Evolutionary conservation across 2,113 vertebrate species (phyloP).

Genomic region (Vulpes vulpes): DNA sequence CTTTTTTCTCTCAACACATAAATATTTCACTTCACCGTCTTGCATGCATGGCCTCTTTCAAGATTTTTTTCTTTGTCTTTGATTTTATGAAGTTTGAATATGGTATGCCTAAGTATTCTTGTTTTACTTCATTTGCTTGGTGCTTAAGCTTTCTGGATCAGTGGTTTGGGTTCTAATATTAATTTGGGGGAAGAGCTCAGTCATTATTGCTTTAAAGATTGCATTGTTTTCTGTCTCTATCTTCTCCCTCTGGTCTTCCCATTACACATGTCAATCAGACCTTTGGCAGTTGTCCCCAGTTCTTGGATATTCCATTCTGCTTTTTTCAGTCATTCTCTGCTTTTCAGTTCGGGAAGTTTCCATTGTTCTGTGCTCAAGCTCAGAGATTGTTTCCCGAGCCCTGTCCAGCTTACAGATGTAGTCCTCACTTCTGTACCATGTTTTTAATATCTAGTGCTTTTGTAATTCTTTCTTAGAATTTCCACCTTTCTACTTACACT

Average conservation of each 20-base stretch:
- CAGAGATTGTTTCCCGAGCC: not conserved
- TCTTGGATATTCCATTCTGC: not conserved
- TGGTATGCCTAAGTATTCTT: not conserved
- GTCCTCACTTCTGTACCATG: not conserved
- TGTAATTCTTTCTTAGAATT: not conserved
- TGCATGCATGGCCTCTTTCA: not conserved
- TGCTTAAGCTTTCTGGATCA: not conserved
- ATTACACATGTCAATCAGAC: not conserved
- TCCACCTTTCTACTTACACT: not conserved
- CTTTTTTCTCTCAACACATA: not conserved
- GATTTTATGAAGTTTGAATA: not conserved
- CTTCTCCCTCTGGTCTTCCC: not conserved
- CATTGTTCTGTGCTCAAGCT: not conserved
- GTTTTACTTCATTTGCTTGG: not conserved
- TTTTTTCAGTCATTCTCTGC: not conserved
- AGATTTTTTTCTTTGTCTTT: not conserved
- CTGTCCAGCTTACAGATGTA: not conserved
- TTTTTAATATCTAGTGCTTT: not conserved
- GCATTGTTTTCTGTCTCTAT: not conserved
- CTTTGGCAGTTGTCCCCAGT: not conserved
- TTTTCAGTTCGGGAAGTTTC: not conserved
- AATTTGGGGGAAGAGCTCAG: not conserved
- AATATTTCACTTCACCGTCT: not conserved
- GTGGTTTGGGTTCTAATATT: not conserved
- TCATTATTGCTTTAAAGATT: not conserved